Conservation (phyloP, 2,113 vertebrate species). For the Protomyctophum bolini region DNA sequence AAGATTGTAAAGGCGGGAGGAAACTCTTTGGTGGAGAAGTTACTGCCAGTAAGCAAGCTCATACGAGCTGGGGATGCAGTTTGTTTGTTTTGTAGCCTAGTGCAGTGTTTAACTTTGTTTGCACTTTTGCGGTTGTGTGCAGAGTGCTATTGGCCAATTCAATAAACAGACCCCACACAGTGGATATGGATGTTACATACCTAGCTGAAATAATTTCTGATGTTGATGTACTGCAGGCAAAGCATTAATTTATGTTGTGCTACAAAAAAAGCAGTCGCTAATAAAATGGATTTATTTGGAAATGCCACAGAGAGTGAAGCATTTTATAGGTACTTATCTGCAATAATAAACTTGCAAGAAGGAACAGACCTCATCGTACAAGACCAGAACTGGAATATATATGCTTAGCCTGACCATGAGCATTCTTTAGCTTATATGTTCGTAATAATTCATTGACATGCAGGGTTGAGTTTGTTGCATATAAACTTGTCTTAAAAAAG, state of each 20-base stretch:
- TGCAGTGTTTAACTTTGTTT: constrained; percentile 53
- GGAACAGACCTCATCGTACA: too few species aligned
- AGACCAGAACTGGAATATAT: too few species aligned
- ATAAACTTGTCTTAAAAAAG: too few species aligned
- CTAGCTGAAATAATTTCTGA: constrained; percentile 50
- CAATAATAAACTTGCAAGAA: too few species aligned
- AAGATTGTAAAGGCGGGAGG: constrained; percentile 23
- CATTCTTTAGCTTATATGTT: too few species aligned
- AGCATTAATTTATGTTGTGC: neutral
- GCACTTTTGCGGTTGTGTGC: constrained; percentile 50
- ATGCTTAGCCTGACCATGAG: too few species aligned
- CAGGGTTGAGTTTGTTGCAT: too few species aligned
- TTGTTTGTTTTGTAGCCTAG: constrained; percentile 30
- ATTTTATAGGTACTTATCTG: too few species aligned
- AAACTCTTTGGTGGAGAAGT: constrained; percentile 23
- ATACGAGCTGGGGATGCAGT: constrained; percentile 3
- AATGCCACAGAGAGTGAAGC: too few species aligned
- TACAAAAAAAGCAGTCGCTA: too few species aligned
- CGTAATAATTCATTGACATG: too few species aligned
- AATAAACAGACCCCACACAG: constrained; percentile 52
- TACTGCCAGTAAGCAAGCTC: neutral
- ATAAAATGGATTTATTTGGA: too few species aligned
- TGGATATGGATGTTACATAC: constrained; percentile 29
- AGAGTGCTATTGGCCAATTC: constrained; percentile 42
- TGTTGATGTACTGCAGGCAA: constrained; percentile 29